phyloP scores from a whole-genome alignment of 2,888 invertebrate genomes.

The Acheta domesticus region DNA sequence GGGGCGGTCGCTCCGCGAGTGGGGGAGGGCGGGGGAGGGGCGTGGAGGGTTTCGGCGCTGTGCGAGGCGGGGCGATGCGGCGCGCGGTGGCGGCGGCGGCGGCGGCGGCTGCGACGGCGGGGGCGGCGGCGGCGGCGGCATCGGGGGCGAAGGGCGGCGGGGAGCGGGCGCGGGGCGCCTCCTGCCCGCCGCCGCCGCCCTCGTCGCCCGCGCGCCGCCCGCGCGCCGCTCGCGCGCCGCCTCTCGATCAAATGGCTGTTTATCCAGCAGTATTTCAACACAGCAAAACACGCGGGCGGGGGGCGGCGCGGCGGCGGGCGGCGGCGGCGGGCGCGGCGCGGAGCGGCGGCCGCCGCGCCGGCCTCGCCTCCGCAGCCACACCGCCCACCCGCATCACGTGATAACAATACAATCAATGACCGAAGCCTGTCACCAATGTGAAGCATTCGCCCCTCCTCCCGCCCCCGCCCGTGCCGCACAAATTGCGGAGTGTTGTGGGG shows the following conservation, averaged over 20 bases:
- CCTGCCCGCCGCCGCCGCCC: not conserved
- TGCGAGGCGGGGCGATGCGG: not conserved
- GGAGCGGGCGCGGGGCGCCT: not conserved
- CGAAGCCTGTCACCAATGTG: constrained; percentile 40
- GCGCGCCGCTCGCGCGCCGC: not conserved
- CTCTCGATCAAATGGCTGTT: constrained; percentile 21
- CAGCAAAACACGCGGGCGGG: constrained; percentile 35
- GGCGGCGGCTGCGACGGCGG: not conserved
- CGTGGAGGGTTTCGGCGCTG: not conserved
- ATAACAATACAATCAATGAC: constrained; percentile 40
- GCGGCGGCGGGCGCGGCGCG: constrained; percentile 11
- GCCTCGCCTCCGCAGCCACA: constrained; percentile 28
- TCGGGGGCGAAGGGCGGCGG: not conserved
- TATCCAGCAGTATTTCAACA: constrained; percentile 35
- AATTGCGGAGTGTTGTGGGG: constrained; percentile 34
- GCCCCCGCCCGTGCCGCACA: constrained; percentile 30
- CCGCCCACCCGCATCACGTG: constrained; percentile 35
- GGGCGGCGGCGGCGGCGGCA: not conserved
- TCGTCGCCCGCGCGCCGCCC: not conserved
- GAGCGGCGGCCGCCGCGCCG: constrained; percentile 27
- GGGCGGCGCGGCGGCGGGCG: constrained; percentile 22
- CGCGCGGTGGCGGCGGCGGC: not conserved
- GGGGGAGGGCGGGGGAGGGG: not conserved
- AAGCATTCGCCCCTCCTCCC: constrained; percentile 36
- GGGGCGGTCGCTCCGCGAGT: too few species aligned